Conservation (phyloP, 2,888 invertebrate species). For the Melikaiella ostensackeni region DNA sequence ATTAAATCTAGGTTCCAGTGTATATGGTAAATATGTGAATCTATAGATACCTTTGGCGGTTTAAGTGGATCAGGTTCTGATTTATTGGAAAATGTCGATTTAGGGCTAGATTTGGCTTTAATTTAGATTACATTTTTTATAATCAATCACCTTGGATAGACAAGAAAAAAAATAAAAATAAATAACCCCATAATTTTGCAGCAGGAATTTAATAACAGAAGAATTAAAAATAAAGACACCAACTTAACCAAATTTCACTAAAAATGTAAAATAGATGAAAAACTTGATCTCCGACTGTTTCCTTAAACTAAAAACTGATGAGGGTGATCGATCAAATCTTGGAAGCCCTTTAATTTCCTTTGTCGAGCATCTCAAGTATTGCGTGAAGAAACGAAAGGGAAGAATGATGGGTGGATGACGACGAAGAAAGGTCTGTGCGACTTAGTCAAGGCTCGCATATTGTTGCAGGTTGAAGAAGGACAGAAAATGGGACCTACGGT, state of each 20-base stretch:
- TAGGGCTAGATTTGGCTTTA: no score
- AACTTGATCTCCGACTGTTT: not conserved
- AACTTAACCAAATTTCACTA: constrained; percentile 56
- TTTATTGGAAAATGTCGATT: no score
- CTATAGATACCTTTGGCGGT: no score
- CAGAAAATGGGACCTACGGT: constrained; percentile 57
- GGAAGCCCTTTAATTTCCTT: constrained; percentile 43
- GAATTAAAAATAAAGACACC: constrained; percentile 58
- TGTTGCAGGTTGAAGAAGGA: constrained; percentile 50
- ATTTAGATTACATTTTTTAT: no score
- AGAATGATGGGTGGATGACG: constrained; percentile 9
- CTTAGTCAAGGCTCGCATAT: constrained; percentile 55
- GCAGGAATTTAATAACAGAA: no score
- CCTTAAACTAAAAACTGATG: constrained; percentile 38
- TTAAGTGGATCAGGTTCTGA: no score
- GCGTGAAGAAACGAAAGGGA: constrained; percentile 44
- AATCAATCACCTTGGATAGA: no score
- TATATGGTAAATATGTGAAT: no score
- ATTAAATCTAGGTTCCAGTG: no score
- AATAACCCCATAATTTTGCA: no score
- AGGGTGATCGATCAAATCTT: constrained; percentile 35
- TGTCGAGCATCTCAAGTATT: constrained; percentile 49
- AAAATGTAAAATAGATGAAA: constrained; percentile 52
- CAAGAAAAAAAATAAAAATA: no score
- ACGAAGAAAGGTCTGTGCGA: constrained; percentile 43